Evolutionary conservation across 2,888 invertebrate species (phyloP), one percentile per base, ranked within the genome.

Genomic region (Dolichomitus sp.): DNA sequence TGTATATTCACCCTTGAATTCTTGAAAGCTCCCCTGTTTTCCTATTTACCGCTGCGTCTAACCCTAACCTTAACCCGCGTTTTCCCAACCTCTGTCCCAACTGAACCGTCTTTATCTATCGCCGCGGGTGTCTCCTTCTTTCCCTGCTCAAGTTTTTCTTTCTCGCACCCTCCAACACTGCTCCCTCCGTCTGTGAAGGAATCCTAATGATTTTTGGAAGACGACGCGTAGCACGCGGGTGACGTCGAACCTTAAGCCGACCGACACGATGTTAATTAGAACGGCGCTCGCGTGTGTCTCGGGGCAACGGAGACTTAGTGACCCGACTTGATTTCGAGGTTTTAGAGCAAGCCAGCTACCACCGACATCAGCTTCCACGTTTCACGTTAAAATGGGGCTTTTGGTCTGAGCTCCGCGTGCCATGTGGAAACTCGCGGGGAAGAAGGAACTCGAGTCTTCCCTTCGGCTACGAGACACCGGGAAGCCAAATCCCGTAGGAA

Each of bases 201-300:
- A 83, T 84, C 75, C 87, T 91, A 91, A 92, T 90, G 91, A 91
- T 91, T 89, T 89, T 89, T 87, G 84, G 87, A 90, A 90, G 88
- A 90, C 88, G 79, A 75, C 81, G 74, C 57, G 4, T 9, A 54
- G 65, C 57, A 57, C 79, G 81, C 61, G 80, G 72, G 27, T 78
- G 69, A 78, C 80, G 83, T 84, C 84, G 87, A 87, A 85, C 87
- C 87, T 87, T 90, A 91, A 91, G 90, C 91, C 89, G 86, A 90
- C 89, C 90, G 91, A 93, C 93, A 92, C 91, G 92, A 93, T 93
- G 93, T 93, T 93, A 93, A 93, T 93, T 93, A 93, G 93, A 91
- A 89, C 87, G 86, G 85, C 89, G 90, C 61, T 9, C 40, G 61
- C 61, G 37, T 17, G 12, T 88, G 90, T 89, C 89, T 90, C 88